phyloP scores from a whole-genome alignment of 2,113 vertebrate genomes.

The Heterochromis multidens region DNA sequence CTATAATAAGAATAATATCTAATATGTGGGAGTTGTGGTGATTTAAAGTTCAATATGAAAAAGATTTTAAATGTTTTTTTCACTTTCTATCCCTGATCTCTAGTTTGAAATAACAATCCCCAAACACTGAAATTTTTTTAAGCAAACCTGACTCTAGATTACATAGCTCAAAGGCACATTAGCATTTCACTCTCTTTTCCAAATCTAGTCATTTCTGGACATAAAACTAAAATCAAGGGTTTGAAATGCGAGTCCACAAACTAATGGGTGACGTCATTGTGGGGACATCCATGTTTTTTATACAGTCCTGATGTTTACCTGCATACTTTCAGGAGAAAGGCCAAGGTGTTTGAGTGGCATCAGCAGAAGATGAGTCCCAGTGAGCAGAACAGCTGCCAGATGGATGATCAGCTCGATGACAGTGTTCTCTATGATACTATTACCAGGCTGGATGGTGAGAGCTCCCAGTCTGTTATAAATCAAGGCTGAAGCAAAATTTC shows the following conservation, averaged over 20 bases:
- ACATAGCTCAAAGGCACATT: neutral
- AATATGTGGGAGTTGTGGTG: neutral
- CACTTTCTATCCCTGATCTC: neutral
- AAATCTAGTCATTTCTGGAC: neutral
- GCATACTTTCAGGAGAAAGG: constrained; percentile 75
- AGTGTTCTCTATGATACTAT: neutral
- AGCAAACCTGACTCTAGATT: neutral
- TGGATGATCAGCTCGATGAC: constrained; percentile 78
- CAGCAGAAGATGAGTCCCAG: constrained; percentile 48
- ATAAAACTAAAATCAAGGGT: neutral
- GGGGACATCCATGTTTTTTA: neutral
- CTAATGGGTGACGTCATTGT: neutral
- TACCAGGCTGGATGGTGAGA: constrained; percentile 13
- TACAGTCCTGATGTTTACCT: constrained; percentile 64
- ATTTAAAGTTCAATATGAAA: neutral
- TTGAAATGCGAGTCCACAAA: neutral
- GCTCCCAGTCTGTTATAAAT: constrained; percentile 64
- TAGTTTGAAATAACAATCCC: neutral
- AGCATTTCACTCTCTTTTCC: neutral
- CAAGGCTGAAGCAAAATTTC: constrained; percentile 71
- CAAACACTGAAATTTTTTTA: neutral
- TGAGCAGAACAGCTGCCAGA: constrained; percentile 66
- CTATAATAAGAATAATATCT: neutral
- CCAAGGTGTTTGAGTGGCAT: constrained; percentile 78
- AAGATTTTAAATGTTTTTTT: neutral